Percentiles rank a stretch among this genome's conserved stretches.
phyloP scores from a whole-genome alignment of 2,888 invertebrate genomes.

The Spisula subtruncata region DNA sequence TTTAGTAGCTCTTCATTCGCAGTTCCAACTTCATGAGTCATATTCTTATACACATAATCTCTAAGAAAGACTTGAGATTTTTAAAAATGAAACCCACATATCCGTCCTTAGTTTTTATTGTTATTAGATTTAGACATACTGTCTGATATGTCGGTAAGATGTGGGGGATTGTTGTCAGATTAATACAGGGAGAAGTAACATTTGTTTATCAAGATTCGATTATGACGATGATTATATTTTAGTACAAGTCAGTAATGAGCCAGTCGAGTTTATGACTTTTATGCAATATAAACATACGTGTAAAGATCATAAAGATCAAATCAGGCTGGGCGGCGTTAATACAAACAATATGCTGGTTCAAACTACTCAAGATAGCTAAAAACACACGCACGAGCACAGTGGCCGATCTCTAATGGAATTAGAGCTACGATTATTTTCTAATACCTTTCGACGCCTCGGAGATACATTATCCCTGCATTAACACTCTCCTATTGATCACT shows the following conservation, averaged over 20 bases:
- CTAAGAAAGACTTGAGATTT: too few species aligned
- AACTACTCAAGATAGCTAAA: not conserved
- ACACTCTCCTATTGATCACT: not conserved
- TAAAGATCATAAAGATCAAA: not conserved
- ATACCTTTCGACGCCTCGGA: conserved; percentile 14
- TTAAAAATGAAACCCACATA: too few species aligned
- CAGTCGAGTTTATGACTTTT: not conserved
- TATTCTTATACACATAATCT: too few species aligned
- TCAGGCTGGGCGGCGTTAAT: not conserved
- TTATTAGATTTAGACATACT: not conserved
- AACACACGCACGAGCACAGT: conserved; percentile 22
- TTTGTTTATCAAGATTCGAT: not conserved
- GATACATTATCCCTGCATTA: conserved; percentile 7
- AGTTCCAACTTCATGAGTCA: too few species aligned
- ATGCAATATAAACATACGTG: not conserved
- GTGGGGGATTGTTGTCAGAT: not conserved
- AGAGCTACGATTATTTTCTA: conserved; percentile 36
- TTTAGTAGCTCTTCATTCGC: too few species aligned
- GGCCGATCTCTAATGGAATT: conserved; percentile 29
- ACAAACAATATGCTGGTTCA: not conserved
- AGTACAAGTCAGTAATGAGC: not conserved
- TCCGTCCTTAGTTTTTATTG: too few species aligned
- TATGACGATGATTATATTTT: not conserved
- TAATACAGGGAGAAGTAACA: not conserved
- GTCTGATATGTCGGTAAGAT: not conserved